These are phyloP conservation scores for Ophioninae sp. DNA, from an alignment of 2,888 invertebrate genomes.

Conservation along the genomic window DNA sequence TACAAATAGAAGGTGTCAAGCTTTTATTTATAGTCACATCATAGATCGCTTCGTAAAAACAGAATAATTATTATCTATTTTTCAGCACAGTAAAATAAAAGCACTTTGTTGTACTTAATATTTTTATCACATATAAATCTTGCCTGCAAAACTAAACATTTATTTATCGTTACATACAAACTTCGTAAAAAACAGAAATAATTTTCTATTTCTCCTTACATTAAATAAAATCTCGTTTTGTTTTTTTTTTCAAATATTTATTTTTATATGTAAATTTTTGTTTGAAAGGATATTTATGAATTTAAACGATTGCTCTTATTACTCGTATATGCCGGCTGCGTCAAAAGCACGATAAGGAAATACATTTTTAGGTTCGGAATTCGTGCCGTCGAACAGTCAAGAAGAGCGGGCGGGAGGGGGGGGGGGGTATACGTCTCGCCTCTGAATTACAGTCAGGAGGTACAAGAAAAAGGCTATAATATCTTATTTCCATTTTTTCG, in stretches of 20 bases:
- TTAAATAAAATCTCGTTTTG: too few species aligned
- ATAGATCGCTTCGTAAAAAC: too few species aligned
- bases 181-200: too few species aligned
- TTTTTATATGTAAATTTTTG: not conserved
- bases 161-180: too few species aligned
- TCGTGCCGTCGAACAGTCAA: not conserved
- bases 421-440: not conserved
- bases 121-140: too few species aligned
- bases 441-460: constrained; percentile 21
- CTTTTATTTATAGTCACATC: too few species aligned
- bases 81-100: too few species aligned
- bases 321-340: not conserved
- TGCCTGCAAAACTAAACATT: too few species aligned
- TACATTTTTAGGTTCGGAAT: constrained; percentile 1
- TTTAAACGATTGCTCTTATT: not conserved
- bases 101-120: too few species aligned
- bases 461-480: constrained; percentile 13
- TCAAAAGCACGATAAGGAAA: constrained; percentile 11
- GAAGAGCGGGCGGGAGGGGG: not conserved
- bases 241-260: not conserved
- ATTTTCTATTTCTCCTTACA: too few species aligned
- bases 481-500: constrained; percentile 1
- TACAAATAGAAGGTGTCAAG: too few species aligned
- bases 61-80: too few species aligned
- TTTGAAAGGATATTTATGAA: not conserved